Evolutionary conservation across 1,140 invertebrate species (phyloP).

Genomic region (Sarcophaga bullata): DNA sequence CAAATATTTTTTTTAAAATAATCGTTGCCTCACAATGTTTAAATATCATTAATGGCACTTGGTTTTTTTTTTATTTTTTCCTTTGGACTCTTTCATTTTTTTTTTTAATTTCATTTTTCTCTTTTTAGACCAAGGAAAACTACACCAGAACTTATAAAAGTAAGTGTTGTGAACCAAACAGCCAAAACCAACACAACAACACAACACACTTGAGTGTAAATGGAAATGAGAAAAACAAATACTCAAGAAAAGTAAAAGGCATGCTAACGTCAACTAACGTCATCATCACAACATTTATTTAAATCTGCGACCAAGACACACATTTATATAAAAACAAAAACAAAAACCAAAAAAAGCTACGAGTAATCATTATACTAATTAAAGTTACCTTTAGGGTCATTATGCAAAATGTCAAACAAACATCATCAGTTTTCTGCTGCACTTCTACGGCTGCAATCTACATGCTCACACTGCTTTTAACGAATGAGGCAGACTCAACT

Average conservation of each 20-base stretch:
- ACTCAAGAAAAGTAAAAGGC: neutral
- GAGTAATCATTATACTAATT: constrained; percentile 36
- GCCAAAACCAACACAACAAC: neutral
- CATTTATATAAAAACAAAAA: no score
- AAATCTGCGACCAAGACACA: no score
- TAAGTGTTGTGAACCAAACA: neutral
- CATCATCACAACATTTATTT: no score
- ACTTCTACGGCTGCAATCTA: no score
- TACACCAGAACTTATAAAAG: neutral
- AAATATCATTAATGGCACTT: neutral
- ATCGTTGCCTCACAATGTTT: neutral
- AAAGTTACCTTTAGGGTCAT: constrained; percentile 34
- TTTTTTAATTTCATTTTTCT: no score
- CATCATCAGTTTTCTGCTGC: neutral
- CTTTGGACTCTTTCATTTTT: no score
- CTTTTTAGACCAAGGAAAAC: no score
- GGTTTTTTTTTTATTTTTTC: neutral
- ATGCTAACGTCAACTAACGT: no score
- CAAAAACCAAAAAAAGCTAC: neutral
- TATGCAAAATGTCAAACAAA: constrained; percentile 38
- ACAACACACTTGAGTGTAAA: neutral
- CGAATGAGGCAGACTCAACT: neutral
- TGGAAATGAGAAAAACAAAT: neutral
- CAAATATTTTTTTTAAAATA: neutral
- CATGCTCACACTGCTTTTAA: no score